phyloP scores from a whole-genome alignment of 1,140 invertebrate species.

The Trialeurodes vaporariorum region DNA sequence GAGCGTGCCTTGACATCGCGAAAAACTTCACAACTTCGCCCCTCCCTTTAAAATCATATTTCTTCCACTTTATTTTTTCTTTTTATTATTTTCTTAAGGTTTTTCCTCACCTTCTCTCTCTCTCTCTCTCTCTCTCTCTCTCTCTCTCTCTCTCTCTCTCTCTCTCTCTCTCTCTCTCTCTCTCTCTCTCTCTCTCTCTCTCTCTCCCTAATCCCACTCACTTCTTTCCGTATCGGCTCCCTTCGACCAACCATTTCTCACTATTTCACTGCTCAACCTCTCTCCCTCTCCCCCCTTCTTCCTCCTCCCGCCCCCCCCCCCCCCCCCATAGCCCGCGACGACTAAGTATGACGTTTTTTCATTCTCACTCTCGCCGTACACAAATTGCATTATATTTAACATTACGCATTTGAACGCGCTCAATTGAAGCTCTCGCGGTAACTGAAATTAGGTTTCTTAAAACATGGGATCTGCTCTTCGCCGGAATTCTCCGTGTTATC shows the following conservation, averaged over 20 bases:
- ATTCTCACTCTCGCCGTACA: too few species aligned
- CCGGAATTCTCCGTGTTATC: too few species aligned
- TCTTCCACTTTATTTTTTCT: conserved; percentile 1
- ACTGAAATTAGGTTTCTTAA: too few species aligned
- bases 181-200: background rate
- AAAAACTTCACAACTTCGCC: background rate
- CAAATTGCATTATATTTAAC: background rate
- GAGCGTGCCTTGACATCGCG: background rate
- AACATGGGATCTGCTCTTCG: too few species aligned
- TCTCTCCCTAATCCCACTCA: background rate
- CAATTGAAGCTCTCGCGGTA: too few species aligned
- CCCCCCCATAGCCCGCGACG: background rate
- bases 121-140: too few species aligned
- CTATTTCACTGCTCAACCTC: background rate
- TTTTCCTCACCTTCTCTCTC: conserved; percentile 2
- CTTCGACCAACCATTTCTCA: too few species aligned
- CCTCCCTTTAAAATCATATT: background rate
- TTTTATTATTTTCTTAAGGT: conserved; percentile 1
- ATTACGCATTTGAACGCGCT: too few species aligned
- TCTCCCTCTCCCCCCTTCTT: conserved; percentile 6
- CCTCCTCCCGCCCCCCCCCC: background rate
- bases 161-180: background rate
- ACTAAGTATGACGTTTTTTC: too few species aligned
- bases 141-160: background rate
- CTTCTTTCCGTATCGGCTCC: too few species aligned